Percentiles rank a stretch among this genome's conserved stretches.
Conservation (phyloP, 1,140 invertebrate genomes). For the Lepidurus apus region DNA sequence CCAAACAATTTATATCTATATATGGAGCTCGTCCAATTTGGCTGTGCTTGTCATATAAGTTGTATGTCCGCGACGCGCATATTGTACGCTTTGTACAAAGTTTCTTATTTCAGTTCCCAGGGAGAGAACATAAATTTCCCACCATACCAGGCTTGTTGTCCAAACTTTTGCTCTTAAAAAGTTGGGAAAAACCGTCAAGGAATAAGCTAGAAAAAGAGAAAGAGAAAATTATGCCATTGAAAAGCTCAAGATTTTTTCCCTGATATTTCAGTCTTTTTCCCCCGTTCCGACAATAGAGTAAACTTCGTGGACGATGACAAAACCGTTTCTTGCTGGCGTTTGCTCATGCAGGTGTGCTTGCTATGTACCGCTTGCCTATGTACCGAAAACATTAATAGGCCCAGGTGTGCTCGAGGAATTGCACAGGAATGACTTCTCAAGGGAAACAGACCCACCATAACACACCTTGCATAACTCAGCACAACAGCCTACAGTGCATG, state of each 20-base stretch:
- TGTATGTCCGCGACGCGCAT: too few relatives aligned
- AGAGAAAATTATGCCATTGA: too few relatives aligned
- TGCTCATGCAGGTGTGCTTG: conserved; percentile 13
- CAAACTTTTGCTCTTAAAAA: too few relatives aligned
- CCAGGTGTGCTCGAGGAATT: conserved; percentile 13
- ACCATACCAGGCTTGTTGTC: too few relatives aligned
- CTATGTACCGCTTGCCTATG: background rate
- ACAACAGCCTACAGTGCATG: too few relatives aligned
- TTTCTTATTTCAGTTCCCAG: too few relatives aligned
- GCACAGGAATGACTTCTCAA: background rate
- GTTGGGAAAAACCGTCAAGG: too few relatives aligned
- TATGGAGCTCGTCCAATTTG: background rate
- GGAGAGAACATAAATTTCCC: too few relatives aligned
- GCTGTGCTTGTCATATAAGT: background rate
- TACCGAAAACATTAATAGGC: background rate
- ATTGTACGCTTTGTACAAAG: too few relatives aligned
- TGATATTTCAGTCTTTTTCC: background rate
- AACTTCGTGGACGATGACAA: conserved; percentile 8
- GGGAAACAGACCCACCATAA: background rate
- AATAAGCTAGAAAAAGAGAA: too few relatives aligned
- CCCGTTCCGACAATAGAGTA: background rate
- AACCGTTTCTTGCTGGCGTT: background rate
- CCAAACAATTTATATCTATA: background rate
- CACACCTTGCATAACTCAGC: background rate
- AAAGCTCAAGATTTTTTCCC: background rate